Conservation (phyloP, 2,888 invertebrate genomes). For the Pseudoips prasinana region DNA sequence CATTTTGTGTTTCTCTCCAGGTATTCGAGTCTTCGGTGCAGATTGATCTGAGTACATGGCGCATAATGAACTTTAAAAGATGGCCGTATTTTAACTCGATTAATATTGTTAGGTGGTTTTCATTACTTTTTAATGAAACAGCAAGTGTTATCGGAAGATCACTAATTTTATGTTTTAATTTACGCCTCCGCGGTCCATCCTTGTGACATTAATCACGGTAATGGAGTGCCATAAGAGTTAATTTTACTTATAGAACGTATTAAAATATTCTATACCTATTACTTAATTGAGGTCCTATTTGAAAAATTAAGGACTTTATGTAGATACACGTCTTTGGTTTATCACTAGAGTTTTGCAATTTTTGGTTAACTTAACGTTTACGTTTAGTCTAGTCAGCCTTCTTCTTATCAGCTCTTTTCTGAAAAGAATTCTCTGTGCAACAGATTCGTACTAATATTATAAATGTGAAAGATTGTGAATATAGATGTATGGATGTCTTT, state of each 20-base stretch:
- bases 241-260: conserved; percentile 17
- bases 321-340: too few species aligned
- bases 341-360: too few species aligned
- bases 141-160: conserved; percentile 58
- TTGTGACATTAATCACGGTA: conserved; percentile 51
- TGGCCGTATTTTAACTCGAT: conserved; percentile 43
- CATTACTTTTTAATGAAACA: conserved; percentile 69
- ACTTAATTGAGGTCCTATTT: too few species aligned
- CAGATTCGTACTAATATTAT: too few species aligned
- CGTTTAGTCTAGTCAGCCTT: too few species aligned
- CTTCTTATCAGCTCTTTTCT: too few species aligned
- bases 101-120: conserved; percentile 62
- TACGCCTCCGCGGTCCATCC: conserved; percentile 47
- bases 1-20: conserved; percentile 9
- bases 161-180: conserved; percentile 70
- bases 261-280: too few species aligned
- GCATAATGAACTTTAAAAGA: conserved; percentile 26
- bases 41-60: conserved; percentile 11
- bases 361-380: too few species aligned
- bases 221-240: conserved; percentile 37
- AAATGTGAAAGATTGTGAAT: too few species aligned
- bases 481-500: too few species aligned
- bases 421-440: too few species aligned
- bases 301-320: too few species aligned
- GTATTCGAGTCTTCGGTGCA: conserved; percentile 4